A percentile compares a stretch with the other conserved stretches of the same genome.
phyloP scores from a whole-genome alignment of 2,888 invertebrate genomes.

The Andricus quercusramuli region DNA sequence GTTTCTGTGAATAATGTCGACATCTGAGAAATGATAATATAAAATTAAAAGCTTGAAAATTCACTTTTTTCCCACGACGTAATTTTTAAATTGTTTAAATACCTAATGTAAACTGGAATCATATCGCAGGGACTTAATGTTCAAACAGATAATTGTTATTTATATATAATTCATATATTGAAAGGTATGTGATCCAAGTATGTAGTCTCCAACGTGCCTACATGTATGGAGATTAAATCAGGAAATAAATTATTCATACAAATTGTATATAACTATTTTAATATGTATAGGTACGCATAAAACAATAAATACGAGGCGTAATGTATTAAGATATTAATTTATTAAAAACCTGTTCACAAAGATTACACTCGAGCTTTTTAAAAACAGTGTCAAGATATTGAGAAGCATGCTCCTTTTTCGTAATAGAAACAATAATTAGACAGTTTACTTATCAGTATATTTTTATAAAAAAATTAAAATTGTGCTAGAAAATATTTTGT shows the following conservation, averaged over 20 bases:
- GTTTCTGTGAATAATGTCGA: no score
- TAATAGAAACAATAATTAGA: no score
- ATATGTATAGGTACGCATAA: not conserved
- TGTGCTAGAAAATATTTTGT: no score
- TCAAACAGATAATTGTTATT: not conserved
- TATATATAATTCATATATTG: not conserved
- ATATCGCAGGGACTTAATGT: not conserved
- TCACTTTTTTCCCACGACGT: no score
- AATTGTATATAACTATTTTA: slow-evolving; percentile 1
- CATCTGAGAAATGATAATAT: no score
- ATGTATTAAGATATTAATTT: not conserved
- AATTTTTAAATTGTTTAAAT: not conserved
- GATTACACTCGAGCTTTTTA: no score
- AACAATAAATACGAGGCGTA: not conserved
- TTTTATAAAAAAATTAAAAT: no score
- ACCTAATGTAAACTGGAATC: not conserved
- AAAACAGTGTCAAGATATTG: no score
- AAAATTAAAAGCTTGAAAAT: no score
- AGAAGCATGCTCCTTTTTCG: no score
- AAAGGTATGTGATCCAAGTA: not conserved
- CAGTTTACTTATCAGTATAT: no score
- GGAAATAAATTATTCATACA: not conserved
- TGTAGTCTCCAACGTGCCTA: slow-evolving; percentile 1
- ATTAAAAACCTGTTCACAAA: not conserved
- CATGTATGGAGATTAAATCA: not conserved